phyloP scores from a whole-genome alignment of 2,888 invertebrate genomes.

The Tubulanus polymorphus region DNA sequence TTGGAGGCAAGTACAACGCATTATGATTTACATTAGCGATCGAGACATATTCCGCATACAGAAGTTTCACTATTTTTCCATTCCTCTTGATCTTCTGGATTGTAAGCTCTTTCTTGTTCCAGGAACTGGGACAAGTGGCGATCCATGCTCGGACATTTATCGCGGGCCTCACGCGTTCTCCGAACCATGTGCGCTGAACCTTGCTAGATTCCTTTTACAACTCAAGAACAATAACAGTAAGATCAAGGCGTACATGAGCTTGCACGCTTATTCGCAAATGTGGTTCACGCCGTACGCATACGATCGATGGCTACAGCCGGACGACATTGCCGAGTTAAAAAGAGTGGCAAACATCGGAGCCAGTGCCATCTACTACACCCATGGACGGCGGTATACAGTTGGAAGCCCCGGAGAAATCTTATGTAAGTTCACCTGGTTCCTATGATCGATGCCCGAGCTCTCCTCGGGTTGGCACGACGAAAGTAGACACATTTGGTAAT shows the following conservation, averaged over 20 bases:
- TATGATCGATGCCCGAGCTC: no score
- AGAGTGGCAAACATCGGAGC: no score
- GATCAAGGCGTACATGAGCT: conserved; percentile 54
- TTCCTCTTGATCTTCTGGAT: no score
- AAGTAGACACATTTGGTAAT: no score
- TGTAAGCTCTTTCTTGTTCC: not conserved
- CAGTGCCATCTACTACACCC: no score
- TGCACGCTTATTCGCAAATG: conserved; percentile 23
- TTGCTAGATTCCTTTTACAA: conserved; percentile 33
- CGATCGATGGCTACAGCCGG: conserved; percentile 3
- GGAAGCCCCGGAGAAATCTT: no score
- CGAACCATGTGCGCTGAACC: conserved; percentile 13
- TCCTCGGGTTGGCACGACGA: no score
- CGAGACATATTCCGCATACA: no score
- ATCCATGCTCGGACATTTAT: conserved; percentile 16
- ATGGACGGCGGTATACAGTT: no score
- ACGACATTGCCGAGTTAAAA: conserved; percentile 17
- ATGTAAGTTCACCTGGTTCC: no score
- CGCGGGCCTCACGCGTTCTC: conserved; percentile 17
- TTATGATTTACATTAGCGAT: no score
- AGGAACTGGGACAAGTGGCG: conserved; percentile 66
- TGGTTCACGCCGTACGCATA: conserved; percentile 23
- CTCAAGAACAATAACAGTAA: conserved; percentile 37
- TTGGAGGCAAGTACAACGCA: conserved; percentile 12
- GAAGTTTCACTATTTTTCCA: no score